Evolutionary conservation across 2,113 vertebrate species (phyloP).

Genomic region (Melanotaenia duboulayi): DNA sequence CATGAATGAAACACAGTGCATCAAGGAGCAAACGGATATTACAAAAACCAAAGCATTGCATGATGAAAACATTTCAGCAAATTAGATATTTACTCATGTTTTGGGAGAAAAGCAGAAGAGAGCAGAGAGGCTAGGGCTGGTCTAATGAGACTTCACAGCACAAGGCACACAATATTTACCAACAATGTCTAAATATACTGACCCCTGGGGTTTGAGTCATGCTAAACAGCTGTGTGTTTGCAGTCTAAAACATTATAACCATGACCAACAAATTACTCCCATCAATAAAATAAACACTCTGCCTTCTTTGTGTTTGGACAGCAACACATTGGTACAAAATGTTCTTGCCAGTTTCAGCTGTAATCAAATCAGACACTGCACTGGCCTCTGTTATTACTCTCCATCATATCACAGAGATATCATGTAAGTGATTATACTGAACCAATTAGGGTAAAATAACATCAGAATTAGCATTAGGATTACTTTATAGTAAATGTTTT

Average conservation of each 20-base stretch:
- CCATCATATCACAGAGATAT: too few relatives aligned
- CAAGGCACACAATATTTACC: slow-evolving; percentile 43
- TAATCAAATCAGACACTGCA: slow-evolving; percentile 14
- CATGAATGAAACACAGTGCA: slow-evolving; percentile 47
- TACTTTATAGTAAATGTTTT: neutral
- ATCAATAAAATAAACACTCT: slow-evolving; percentile 49
- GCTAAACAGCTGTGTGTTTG: slow-evolving; percentile 19
- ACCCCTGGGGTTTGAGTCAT: neutral
- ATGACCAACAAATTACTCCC: slow-evolving; percentile 47
- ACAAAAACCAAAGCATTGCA: slow-evolving; percentile 35
- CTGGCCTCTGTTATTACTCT: too few relatives aligned
- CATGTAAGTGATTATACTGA: too few relatives aligned
- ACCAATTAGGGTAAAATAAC: too few relatives aligned
- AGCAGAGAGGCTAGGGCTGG: slow-evolving; percentile 11
- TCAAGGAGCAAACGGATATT: slow-evolving; percentile 57
- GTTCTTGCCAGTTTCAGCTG: slow-evolving; percentile 11
- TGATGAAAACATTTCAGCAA: slow-evolving; percentile 59
- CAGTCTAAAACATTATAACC: slow-evolving; percentile 26
- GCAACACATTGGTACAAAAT: slow-evolving; percentile 20
- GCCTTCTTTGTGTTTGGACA: slow-evolving; percentile 32
- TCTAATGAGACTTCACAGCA: slow-evolving; percentile 46
- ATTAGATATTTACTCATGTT: slow-evolving; percentile 65
- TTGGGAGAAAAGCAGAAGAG: slow-evolving; percentile 28
- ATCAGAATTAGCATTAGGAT: too few relatives aligned
- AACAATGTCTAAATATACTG: slow-evolving; percentile 35